Percentiles rank a stretch among this genome's conserved stretches.
phyloP scores from a whole-genome alignment of 2,888 invertebrate genomes.

The Lutraria lutraria region DNA sequence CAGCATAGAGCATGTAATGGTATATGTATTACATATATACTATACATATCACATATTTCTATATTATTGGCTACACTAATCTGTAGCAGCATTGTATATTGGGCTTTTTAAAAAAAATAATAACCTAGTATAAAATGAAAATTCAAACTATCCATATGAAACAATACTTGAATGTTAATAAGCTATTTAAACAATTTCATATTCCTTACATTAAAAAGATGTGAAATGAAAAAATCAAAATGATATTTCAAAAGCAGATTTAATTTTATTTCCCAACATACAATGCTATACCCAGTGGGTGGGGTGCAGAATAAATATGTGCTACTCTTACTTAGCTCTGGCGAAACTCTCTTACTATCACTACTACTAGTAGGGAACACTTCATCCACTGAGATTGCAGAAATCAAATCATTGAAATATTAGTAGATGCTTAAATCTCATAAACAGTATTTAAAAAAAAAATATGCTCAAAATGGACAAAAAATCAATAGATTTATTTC shows the following conservation, averaged over 20 bases:
- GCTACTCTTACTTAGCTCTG: slow-evolving; percentile 60
- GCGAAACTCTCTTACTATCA: slow-evolving; percentile 52
- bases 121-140: too few relatives aligned
- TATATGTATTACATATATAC: neutral
- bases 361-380: slow-evolving; percentile 57
- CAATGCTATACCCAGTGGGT: slow-evolving; percentile 24
- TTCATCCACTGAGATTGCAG: slow-evolving; percentile 58
- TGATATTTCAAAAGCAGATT: neutral
- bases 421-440: neutral
- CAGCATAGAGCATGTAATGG: neutral
- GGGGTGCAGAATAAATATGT: slow-evolving; percentile 20
- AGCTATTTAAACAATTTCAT: too few relatives aligned
- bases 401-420: slow-evolving; percentile 5
- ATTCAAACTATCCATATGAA: too few relatives aligned
- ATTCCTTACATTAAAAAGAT: too few relatives aligned
- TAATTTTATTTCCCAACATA: neutral
- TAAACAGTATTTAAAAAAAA: neutral
- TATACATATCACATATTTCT: neutral
- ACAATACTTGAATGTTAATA: too few relatives aligned
- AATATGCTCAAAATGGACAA: neutral
- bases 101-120: neutral
- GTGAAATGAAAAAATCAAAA: neutral
- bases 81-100: neutral
- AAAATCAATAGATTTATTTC: too few relatives aligned
- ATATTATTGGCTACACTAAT: neutral